These are phyloP conservation scores for Cactoblastis cactorum DNA, from an alignment of 2,888 invertebrate species.

Conservation along the genomic window DNA sequence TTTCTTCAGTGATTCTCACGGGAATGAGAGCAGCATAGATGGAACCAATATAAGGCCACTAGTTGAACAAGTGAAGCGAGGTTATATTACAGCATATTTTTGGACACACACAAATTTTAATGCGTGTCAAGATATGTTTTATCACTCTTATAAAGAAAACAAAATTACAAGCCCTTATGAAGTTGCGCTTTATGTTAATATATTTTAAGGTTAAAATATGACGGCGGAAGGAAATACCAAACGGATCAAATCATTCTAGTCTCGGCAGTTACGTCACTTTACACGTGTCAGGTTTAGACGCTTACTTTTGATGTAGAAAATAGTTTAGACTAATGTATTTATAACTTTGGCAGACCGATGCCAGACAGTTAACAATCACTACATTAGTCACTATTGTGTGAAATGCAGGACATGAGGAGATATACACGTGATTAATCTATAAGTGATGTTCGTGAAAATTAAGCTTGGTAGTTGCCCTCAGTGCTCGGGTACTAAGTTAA, in stretches of 20 bases:
- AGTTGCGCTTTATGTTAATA: neutral
- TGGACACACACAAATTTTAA: too few species aligned
- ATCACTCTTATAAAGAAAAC: too few species aligned
- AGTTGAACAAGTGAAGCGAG: too few species aligned
- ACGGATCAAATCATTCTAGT: constrained; percentile 2
- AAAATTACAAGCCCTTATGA: too few species aligned
- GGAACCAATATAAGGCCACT: too few species aligned
- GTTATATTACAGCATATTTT: too few species aligned
- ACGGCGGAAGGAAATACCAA: constrained; percentile 11
- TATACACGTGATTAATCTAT: neutral
- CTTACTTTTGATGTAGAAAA: constrained; percentile 9
- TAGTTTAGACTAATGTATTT: constrained; percentile 1
- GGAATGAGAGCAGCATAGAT: too few species aligned
- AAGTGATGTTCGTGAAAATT: neutral
- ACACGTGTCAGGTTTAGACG: neutral
- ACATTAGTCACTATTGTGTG: constrained; percentile 13
- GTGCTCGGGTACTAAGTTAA: too few species aligned
- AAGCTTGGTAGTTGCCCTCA: too few species aligned
- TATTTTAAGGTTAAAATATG: neutral
- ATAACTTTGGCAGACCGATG: constrained; percentile 10
- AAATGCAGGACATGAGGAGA: constrained; percentile 4
- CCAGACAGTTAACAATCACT: constrained; percentile 14
- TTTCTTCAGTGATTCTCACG: too few species aligned
- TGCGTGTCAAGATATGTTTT: too few species aligned
- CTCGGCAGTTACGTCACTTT: constrained; percentile 2